Conservation (phyloP, 1,140 invertebrate genomes). For the Psilanteris sp. region DNA sequence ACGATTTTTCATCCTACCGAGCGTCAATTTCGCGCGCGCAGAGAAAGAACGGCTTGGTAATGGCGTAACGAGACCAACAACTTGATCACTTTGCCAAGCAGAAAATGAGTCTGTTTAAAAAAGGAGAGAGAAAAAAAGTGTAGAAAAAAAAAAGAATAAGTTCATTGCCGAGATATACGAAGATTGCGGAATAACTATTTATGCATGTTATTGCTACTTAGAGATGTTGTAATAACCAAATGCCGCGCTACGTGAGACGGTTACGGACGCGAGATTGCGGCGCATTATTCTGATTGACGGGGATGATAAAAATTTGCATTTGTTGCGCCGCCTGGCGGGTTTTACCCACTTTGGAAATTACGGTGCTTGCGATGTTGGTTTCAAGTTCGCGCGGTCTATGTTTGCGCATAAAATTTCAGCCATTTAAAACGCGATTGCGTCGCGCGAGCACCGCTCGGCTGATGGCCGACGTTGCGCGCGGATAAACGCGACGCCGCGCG, state of each 20-base stretch:
- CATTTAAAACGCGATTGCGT: too few species aligned
- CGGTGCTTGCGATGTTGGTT: conserved; percentile 35
- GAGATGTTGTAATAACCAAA: conserved; percentile 35
- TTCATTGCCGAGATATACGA: conserved; percentile 24
- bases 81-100: conserved; percentile 53
- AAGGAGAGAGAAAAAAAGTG: too few species aligned
- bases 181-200: conserved; percentile 50
- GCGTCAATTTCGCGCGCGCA: conserved; percentile 39
- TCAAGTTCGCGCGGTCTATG: background rate
- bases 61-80: conserved; percentile 59
- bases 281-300: conserved; percentile 48
- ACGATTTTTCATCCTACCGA: conserved; percentile 45
- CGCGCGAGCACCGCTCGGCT: too few species aligned
- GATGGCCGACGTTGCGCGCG: too few species aligned
- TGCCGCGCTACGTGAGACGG: conserved; percentile 5
- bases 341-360: conserved; percentile 38
- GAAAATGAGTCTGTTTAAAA: conserved; percentile 57
- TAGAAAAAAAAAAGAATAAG: too few species aligned
- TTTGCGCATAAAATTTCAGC: background rate
- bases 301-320: conserved; percentile 54
- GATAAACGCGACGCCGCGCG: too few species aligned
- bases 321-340: conserved; percentile 30
- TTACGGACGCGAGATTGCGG: conserved; percentile 47
- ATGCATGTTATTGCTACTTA: conserved; percentile 56
- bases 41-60: conserved; percentile 28